Evolutionary conservation across 1,140 invertebrate genomes (phyloP), one percentile per base, ranked within the genome.

Genomic region (Pygmarrhopalites habei): DNA sequence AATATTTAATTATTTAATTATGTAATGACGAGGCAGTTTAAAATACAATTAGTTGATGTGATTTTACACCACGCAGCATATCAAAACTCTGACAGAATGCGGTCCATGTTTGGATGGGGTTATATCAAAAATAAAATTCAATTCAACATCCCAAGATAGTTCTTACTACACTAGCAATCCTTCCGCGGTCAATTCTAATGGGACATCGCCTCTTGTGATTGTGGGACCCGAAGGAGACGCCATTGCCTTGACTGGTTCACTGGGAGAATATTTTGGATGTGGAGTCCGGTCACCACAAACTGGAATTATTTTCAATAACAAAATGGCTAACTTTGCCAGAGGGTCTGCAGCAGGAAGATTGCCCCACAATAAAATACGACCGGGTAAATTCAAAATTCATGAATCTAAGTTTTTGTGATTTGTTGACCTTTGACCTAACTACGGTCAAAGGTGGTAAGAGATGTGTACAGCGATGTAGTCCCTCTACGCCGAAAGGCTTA

Each of bases 231-330:
- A 92, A 75, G 95, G 95, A 0, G 89, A 95, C 79, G 95, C 94
- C 17, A 89, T 97, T 12, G 86, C 91, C 1, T 83, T 92, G 28
- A 98, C 95, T 1, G 92, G 89, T 72, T 19, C 52, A 7, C 14
- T 19, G 7, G 10, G 19, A 49, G 7, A n/a, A 71, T 92, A 90
- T 74, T 90, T 88, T 74, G 91, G 90, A 17, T 83, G 87, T 39
- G 83, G 84, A n/a, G 75, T 88, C 41, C 78, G 83, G 17, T 90
- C 89, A 1, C 74, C 81, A 25, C 82, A 81, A 52, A 95, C 94
- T 0, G 95, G 95, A 39, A 92, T 99, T 41, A 77, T 98, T 2
- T 82, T 94, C 69, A 99, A 98, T 77, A 86, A 89, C 74, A 86
- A 85, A 51, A 97, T 98, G 92, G 91, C 90, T 0, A 85, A 84